Evolutionary conservation across 2,888 invertebrate species (phyloP), one percentile per base, ranked within the genome.

Genomic region (Hydrotaea cyrtoneurina): DNA sequence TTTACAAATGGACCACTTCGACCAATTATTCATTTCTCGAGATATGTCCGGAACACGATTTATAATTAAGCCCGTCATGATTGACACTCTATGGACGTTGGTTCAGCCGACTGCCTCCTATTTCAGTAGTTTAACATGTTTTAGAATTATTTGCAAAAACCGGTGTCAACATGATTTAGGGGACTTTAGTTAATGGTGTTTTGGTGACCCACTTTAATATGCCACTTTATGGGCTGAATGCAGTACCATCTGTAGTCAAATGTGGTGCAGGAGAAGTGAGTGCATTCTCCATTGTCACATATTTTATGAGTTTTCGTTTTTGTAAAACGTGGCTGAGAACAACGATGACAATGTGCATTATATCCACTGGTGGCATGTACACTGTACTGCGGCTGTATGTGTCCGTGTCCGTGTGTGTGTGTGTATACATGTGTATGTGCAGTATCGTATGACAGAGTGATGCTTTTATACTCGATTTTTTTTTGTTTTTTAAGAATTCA

Each of bases 261-360:
- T 50, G 7, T n/a, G 50, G 50, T 3, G n/a, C 15, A 4, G 10
- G 26, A 36, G 26, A n/a, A 15, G 21, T 21, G 53, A 15, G 21
- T 50, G 53, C 53, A 53, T 72, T 46, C 15, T 11, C n/a, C 21
- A 53, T 50, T 21, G 50, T 72, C 55, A 11, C 26, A 53, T 53
- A 23, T 69, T 31, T 46, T 13, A 19, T 69, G 17, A 2, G 10
- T 53, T 53, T 46, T 53, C 5, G 15, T 69, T 69, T 19, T 19
- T 43, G 43, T 23, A 69, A 69, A 36, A 69, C 69, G 23, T 21
- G 21, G 21, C 36, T 43, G 21, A 21, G 43, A 69, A 69, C 46
- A 69, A 21, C 46, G 4, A 69, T n/a, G 17, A 21, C 55, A 57
- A 57, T 57, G 10, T 21, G 21, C 17, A 62, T 62, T 62, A 31